phyloP scores from a whole-genome alignment of 1,140 invertebrate genomes.

The Triops longicaudatus region DNA sequence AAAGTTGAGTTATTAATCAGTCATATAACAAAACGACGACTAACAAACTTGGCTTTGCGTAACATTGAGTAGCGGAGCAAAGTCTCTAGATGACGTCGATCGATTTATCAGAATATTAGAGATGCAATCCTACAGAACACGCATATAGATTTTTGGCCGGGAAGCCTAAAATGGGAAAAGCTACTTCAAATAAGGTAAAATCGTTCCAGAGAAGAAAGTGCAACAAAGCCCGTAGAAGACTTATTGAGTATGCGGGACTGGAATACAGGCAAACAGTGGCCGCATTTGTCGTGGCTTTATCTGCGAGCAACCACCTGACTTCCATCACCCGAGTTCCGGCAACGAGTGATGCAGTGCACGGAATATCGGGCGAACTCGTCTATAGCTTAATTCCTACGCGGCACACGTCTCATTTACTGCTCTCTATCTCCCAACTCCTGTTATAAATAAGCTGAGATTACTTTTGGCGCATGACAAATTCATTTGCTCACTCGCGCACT shows the following conservation, averaged over 20 bases:
- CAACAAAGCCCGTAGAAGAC: background rate
- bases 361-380: background rate
- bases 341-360: background rate
- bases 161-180: too few relatives aligned
- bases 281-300: background rate
- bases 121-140: too few relatives aligned
- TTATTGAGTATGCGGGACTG: background rate
- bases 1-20: too few relatives aligned
- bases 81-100: too few relatives aligned
- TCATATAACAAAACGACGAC: too few relatives aligned
- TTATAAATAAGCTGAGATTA: background rate
- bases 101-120: too few relatives aligned
- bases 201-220: too few relatives aligned
- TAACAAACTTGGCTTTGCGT: too few relatives aligned
- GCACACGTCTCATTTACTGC: background rate
- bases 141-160: too few relatives aligned
- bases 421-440: background rate
- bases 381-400: background rate
- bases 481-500: background rate
- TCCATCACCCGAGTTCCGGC: background rate
- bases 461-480: slow-evolving; percentile 7
- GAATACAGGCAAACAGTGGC: background rate
- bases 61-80: too few relatives aligned
- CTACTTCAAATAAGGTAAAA: too few relatives aligned
- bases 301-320: background rate